Evolutionary conservation across 2,888 invertebrate species (phyloP).

Genomic region (Seira ritae): DNA sequence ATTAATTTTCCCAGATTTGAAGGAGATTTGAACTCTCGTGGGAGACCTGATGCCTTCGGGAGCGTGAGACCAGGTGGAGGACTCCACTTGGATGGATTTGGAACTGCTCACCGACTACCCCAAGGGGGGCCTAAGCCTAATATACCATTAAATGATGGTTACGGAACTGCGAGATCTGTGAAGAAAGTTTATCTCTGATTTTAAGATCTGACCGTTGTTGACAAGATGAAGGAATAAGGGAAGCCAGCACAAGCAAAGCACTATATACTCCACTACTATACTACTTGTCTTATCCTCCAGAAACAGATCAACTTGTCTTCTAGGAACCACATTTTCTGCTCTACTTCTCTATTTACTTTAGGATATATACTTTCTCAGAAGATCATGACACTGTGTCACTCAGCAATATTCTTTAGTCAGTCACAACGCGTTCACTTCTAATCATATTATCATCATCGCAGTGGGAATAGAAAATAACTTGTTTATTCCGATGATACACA

Average conservation of each 20-base stretch:
- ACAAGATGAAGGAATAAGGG: constrained; percentile 45
- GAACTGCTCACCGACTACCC: constrained; percentile 71
- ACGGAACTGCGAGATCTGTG: constrained; percentile 73
- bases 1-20: constrained; percentile 63
- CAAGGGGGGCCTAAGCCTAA: constrained; percentile 66
- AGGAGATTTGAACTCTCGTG: constrained; percentile 68
- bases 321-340: no score
- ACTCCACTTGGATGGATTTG: constrained; percentile 72
- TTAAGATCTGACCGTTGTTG: constrained; percentile 57
- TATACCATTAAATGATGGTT: constrained; percentile 72
- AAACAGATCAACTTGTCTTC: no score
- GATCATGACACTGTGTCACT: no score
- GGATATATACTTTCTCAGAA: no score
- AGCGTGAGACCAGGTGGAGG: constrained; percentile 72
- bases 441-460: background rate
- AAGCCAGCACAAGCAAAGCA: constrained; percentile 23
- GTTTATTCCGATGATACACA: no score
- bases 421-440: constrained; percentile 49
- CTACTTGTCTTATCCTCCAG: no score
- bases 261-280: no score
- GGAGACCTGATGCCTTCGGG: constrained; percentile 72
- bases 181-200: constrained; percentile 74
- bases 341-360: no score
- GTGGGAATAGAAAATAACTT: no score
- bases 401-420: constrained; percentile 13